Percentiles rank a stretch among this genome's conserved stretches.
Evolutionary conservation across 2,888 invertebrate species (phyloP).

Genomic region (Nomada lathburiana): DNA sequence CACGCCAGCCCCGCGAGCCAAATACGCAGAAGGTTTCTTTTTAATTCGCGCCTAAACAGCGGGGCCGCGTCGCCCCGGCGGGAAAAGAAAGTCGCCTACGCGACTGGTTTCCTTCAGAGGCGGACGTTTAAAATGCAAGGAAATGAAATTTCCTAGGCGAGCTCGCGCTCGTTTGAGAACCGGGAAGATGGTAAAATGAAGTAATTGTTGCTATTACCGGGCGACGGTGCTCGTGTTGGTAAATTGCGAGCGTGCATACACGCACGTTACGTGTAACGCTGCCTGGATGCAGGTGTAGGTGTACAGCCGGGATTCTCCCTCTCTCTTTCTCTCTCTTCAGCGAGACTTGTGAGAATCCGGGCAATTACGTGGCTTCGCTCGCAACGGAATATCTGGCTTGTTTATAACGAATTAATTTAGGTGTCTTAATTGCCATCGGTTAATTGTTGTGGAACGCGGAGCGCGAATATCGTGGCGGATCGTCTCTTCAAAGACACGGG

Average conservation of each 20-base stretch:
- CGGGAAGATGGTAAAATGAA: slow-evolving; percentile 81
- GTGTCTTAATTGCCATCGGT: slow-evolving; percentile 83
- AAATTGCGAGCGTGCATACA: slow-evolving; percentile 29
- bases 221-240: slow-evolving; percentile 61
- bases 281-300: slow-evolving; percentile 8
- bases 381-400: slow-evolving; percentile 69
- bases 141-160: slow-evolving; percentile 70
- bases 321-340: slow-evolving; percentile 23
- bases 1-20: background rate
- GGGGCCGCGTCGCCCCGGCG: slow-evolving; percentile 27
- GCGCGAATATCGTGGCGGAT: slow-evolving; percentile 55
- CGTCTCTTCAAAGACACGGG: slow-evolving; percentile 68
- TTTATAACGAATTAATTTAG: slow-evolving; percentile 83
- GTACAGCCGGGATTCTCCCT: slow-evolving; percentile 11
- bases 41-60: slow-evolving; percentile 36
- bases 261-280: slow-evolving; percentile 16
- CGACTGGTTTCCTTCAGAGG: slow-evolving; percentile 39
- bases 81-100: slow-evolving; percentile 65
- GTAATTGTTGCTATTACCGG: slow-evolving; percentile 82
- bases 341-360: slow-evolving; percentile 81
- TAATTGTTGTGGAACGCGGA: slow-evolving; percentile 79
- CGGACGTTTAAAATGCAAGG: slow-evolving; percentile 69
- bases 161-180: slow-evolving; percentile 73
- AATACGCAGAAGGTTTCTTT: slow-evolving; percentile 13
- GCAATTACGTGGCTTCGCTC: slow-evolving; percentile 80